Percentiles rank a stretch among this genome's conserved stretches.
Evolutionary conservation across 2,888 invertebrate species (phyloP).

Genomic region (Pomacea canaliculata): DNA sequence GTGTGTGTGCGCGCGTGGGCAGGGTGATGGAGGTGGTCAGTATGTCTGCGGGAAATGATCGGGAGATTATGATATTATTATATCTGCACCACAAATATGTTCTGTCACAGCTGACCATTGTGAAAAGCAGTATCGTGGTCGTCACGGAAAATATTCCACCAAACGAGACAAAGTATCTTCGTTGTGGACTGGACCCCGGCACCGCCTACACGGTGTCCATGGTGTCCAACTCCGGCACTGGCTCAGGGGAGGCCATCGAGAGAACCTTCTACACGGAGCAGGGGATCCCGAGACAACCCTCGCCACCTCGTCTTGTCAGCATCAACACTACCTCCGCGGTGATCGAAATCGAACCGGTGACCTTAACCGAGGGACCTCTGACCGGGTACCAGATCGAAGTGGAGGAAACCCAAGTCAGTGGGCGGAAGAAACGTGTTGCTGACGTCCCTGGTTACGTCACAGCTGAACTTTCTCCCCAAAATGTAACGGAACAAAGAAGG

Average conservation of each 20-base stretch:
- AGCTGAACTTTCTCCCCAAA: constrained; percentile 80
- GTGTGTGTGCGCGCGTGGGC: not conserved
- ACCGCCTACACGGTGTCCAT: constrained; percentile 82
- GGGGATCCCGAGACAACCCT: constrained; percentile 78
- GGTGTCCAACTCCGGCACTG: constrained; percentile 37
- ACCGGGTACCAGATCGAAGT: constrained; percentile 81
- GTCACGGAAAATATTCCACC: not conserved
- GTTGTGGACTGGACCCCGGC: constrained; percentile 77
- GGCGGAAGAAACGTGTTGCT: constrained; percentile 68
- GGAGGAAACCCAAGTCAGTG: constrained; percentile 71
- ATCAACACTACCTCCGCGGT: constrained; percentile 77
- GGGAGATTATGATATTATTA: no score
- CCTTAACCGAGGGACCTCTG: constrained; percentile 84
- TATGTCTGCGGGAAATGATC: no score
- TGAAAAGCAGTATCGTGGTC: not conserved
- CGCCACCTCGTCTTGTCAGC: constrained; percentile 77
- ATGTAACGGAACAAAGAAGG: constrained; percentile 73
- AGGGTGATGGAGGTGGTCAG: not conserved
- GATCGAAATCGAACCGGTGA: constrained; percentile 78
- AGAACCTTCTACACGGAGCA: constrained; percentile 71
- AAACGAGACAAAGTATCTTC: constrained; percentile 12
- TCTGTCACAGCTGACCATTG: not conserved
- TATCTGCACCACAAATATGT: not conserved
- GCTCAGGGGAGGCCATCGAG: constrained; percentile 1
- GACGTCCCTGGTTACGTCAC: constrained; percentile 72